Evolutionary conservation across 2,797 vertebrate genomes (phyloP), one percentile per base, ranked within the genome.

Genomic region (Podarcis siculus): DNA sequence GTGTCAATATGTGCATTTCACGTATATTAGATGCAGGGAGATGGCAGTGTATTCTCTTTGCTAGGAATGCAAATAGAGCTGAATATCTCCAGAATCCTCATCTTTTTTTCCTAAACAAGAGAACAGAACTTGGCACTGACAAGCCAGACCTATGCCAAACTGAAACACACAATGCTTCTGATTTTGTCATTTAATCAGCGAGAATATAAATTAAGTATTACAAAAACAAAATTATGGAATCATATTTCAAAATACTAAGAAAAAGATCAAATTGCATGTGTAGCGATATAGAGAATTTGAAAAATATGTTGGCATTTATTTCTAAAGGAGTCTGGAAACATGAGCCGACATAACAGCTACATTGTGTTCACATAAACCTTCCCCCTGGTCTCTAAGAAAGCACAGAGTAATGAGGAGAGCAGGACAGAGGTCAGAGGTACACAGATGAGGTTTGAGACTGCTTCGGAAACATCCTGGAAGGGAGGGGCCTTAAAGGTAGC

Each of bases 11-110:
- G 81, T 83, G 75, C 17, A 0, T 42, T 89, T 86, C 76, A 87
- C 25, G 3, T 89, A 55, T 85, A 77, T 49, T 64, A 83, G 12
- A 71, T 81, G 81, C 21, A 64, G 17, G n/a, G n/a, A 92, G 3
- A 84, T 35, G 8, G 12, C 45, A 86, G 86, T 86, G 9, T 3
- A 7, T 82, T 87, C 45, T 3, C 66, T 81, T 15, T 13, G 8
- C 12, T n/a, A 8, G 1, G 61, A 89, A 49, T 79, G 3, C 15
- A 35, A 64, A 49, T 4, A 80, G 69, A 39, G 25, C 27, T 35
- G 27, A 8, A 72, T 86, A 30, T 39, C 27, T 25, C 32, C 21
- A n/a, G 72, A 49, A 61, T 21, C 15, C 64, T 39, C 55, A 30
- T 76, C 8, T 39, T 66, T 42, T 17, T 35, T 42, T 17, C 13